phyloP scores from a whole-genome alignment of 2,797 vertebrate genomes.

The Acipenser ruthenus region DNA sequence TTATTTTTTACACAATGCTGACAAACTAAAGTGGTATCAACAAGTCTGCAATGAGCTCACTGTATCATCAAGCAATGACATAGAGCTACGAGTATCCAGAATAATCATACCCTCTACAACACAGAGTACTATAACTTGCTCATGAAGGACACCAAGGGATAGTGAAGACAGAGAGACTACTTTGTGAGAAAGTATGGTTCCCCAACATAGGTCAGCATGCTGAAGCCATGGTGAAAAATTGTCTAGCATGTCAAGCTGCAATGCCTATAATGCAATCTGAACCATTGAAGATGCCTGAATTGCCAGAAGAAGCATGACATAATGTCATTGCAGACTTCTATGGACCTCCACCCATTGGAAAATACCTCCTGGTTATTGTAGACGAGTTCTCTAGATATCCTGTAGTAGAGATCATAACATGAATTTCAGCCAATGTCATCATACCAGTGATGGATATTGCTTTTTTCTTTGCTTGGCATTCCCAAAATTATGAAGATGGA shows the following conservation, averaged over 20 bases:
- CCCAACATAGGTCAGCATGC: conserved; percentile 5
- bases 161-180: conserved; percentile 4
- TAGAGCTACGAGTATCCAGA: no score
- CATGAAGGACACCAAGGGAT: conserved; percentile 12
- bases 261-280: conserved; percentile 13
- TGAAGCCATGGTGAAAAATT: conserved; percentile 12
- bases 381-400: conserved; percentile 22
- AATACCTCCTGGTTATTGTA: conserved; percentile 18
- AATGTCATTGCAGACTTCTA: conserved; percentile 21
- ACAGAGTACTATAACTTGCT: background rate
- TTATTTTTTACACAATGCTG: no score
- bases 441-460: conserved; percentile 15
- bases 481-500: conserved; percentile 20
- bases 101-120: background rate
- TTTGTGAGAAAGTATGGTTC: conserved; percentile 2
- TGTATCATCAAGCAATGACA: no score
- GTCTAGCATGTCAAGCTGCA: conserved; percentile 15
- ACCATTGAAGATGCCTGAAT: conserved; percentile 15
- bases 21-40: no score
- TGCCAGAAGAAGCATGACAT: conserved; percentile 17
- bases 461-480: conserved; percentile 24
- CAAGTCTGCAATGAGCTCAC: no score
- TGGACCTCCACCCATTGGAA: conserved; percentile 20
- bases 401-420: conserved; percentile 11
- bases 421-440: conserved; percentile 13